These are phyloP conservation scores for Diplogasteroides magnus DNA, from an alignment of 1,140 invertebrate species.

Conservation along the genomic window DNA sequence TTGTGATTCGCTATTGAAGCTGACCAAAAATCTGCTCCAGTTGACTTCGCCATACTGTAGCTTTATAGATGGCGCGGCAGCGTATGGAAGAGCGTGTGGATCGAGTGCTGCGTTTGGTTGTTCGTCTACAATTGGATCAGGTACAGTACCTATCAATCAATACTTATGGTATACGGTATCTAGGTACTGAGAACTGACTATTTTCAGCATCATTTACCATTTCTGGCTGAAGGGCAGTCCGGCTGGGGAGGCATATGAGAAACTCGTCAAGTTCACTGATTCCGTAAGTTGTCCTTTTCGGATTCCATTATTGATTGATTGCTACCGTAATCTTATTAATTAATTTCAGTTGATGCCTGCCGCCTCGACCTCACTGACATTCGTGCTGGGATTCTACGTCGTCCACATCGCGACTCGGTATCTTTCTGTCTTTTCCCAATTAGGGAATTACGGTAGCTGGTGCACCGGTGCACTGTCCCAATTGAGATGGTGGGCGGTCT, in stretches of 20 bases:
- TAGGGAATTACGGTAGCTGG: neutral
- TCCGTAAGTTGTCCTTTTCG: too few relatives aligned
- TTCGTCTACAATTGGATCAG: conserved; percentile 17
- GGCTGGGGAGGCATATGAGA: neutral
- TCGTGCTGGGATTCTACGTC: neutral
- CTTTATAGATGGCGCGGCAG: conserved; percentile 30
- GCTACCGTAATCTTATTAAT: neutral
- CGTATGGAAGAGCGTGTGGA: conserved; percentile 29
- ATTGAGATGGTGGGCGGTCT: conserved; percentile 28
- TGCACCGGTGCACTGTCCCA: neutral
- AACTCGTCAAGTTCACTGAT: neutral
- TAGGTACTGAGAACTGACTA: too few relatives aligned
- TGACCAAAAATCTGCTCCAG: too few relatives aligned
- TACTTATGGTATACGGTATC: too few relatives aligned
- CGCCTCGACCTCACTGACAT: neutral
- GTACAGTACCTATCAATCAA: too few relatives aligned
- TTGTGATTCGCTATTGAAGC: too few relatives aligned
- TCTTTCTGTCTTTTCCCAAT: too few relatives aligned
- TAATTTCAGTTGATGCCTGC: neutral
- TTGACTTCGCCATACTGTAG: too few relatives aligned
- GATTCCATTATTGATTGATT: neutral
- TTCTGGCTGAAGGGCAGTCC: neutral
- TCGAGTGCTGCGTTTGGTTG: conserved; percentile 22
- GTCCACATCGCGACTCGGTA: neutral
- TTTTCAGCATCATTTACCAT: neutral